phyloP scores from a whole-genome alignment of 2,797 vertebrate species.

The Urophycis tenuis region DNA sequence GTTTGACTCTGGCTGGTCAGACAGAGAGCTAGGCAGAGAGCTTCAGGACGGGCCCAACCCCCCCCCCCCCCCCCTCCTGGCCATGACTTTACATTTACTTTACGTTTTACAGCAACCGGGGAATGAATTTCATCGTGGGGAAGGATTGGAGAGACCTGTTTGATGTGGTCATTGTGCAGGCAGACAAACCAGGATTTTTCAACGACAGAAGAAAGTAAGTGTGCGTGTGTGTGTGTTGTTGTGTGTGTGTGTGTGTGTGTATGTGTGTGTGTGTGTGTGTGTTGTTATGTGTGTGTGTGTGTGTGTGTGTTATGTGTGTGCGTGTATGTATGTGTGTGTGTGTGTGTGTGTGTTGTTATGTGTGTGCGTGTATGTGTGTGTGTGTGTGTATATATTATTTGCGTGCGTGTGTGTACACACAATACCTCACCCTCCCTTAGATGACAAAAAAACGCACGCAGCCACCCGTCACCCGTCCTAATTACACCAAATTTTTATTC shows the following conservation, averaged over 20 bases:
- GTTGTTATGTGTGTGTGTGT: no score
- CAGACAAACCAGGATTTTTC: constrained; percentile 95
- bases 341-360: background rate
- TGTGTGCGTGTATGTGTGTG: background rate
- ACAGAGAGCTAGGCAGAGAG: no score
- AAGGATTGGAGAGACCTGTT: constrained; percentile 97
- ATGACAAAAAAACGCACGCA: background rate
- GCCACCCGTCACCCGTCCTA: no score
- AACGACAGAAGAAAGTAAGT: constrained; percentile 93
- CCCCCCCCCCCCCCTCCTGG: no score
- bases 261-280: background rate
- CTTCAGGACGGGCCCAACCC: no score
- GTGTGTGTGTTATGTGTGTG: no score
- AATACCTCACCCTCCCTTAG: background rate
- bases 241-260: constrained; percentile 12
- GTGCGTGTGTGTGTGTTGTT: background rate
- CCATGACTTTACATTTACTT: no score
- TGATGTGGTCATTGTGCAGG: constrained; percentile 95
- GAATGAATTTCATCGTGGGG: constrained; percentile 93
- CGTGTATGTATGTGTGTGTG: constrained; percentile 14
- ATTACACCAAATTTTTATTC: no score
- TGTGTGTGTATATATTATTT: no score
- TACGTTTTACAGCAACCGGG: constrained; percentile 80
- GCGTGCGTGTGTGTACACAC: constrained; percentile 5
- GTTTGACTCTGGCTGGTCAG: background rate